Evolutionary conservation across 2,888 invertebrate species (phyloP).

Genomic region (Magallana nippona): DNA sequence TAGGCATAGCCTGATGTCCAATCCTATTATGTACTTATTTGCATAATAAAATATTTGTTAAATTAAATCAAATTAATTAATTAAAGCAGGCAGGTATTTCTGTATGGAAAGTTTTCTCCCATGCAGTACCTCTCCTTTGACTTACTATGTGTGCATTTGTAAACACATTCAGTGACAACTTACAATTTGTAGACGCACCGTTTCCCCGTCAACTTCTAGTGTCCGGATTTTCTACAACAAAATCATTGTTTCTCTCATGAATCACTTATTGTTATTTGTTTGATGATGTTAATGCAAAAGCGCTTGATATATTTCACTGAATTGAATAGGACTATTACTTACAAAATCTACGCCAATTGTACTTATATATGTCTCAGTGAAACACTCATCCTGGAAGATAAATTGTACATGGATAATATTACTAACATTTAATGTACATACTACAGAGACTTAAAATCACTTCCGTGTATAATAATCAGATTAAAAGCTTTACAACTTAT

Average conservation of each 20-base stretch:
- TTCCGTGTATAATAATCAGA: background rate
- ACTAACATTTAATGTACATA: background rate
- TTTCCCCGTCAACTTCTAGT: conserved; percentile 58
- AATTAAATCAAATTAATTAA: no score
- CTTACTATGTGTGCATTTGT: no score
- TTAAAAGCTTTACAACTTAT: background rate
- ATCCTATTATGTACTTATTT: no score
- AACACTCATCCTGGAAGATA: conserved; percentile 92
- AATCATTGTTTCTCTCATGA: background rate
- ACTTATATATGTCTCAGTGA: conserved; percentile 99
- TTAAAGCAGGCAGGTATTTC: no score
- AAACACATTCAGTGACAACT: background rate
- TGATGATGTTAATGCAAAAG: background rate
- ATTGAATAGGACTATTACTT: conserved; percentile 80
- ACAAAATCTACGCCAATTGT: conserved; percentile 99
- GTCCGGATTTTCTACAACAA: conserved; percentile 63
- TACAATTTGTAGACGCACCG: conserved; percentile 40
- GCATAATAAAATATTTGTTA: no score
- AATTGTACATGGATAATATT: background rate
- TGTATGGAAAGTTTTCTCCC: background rate
- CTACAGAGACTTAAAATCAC: background rate
- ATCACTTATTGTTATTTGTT: background rate
- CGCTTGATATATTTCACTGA: background rate
- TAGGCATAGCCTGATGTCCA: no score
- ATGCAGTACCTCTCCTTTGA: no score